Conservation (phyloP, 1,140 invertebrate genomes). For the Ridgeia piscesae region DNA sequence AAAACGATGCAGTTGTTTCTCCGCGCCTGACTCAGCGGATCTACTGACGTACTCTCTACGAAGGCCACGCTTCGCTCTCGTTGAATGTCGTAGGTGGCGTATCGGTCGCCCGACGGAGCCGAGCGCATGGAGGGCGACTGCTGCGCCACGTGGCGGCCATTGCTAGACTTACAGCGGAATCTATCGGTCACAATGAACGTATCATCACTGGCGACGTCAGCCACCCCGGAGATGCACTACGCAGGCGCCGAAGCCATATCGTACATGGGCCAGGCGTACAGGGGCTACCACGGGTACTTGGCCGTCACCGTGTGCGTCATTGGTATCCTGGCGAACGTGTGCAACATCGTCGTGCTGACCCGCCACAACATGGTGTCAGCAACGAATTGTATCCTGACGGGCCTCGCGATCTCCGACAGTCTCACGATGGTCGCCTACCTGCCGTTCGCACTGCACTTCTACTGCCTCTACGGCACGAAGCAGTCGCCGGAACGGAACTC, state of each 20-base stretch:
- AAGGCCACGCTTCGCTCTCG: background rate
- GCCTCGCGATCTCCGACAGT: constrained; percentile 80
- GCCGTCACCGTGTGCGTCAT: constrained; percentile 79
- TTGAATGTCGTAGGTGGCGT: background rate
- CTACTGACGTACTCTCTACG: background rate
- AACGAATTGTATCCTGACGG: constrained; percentile 82
- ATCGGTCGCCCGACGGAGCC: background rate
- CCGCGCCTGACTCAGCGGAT: background rate
- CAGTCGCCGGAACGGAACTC: constrained; percentile 37
- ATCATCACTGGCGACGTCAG: background rate
- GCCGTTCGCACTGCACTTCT: constrained; percentile 50
- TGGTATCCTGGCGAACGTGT: constrained; percentile 82
- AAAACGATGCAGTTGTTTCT: background rate
- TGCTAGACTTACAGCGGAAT: background rate
- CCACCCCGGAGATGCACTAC: background rate
- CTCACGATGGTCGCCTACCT: constrained; percentile 71
- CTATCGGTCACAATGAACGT: background rate
- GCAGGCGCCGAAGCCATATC: background rate
- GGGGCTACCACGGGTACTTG: constrained; percentile 69
- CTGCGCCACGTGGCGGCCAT: background rate
- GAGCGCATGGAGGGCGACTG: background rate
- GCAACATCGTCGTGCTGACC: constrained; percentile 88
- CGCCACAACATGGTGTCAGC: constrained; percentile 77
- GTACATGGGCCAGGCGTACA: constrained; percentile 43
- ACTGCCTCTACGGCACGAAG: constrained; percentile 43